These are phyloP conservation scores for Melinaea marsaeus DNA, from an alignment of 2,888 invertebrate species.

Conservation along the genomic window DNA sequence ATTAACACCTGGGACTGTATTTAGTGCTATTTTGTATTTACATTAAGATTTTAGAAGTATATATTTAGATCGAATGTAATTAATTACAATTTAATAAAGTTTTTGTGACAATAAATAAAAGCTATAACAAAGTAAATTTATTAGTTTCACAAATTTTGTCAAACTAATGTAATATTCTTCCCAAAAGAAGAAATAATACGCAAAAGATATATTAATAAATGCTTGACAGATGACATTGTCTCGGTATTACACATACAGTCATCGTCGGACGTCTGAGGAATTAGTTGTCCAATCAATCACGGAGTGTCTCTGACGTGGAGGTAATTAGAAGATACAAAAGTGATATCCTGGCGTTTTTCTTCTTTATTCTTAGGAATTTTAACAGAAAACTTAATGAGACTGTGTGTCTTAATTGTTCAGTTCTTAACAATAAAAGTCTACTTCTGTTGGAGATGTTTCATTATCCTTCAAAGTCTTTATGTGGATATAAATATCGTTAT, in stretches of 20 bases:
- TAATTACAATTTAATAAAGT: no score
- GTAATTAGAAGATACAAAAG: constrained; percentile 62
- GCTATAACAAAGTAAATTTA: not conserved
- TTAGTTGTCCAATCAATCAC: constrained; percentile 75
- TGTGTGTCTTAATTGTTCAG: not conserved
- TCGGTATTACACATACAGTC: constrained; percentile 52
- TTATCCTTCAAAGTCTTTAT: no score
- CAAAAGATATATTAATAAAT: constrained; percentile 8
- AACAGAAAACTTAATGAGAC: not conserved
- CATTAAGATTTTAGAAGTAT: no score
- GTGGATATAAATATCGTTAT: not conserved
- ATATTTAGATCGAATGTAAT: no score
- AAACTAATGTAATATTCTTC: not conserved
- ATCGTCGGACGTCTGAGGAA: constrained; percentile 66
- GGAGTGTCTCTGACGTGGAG: constrained; percentile 65
- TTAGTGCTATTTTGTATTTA: no score
- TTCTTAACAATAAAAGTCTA: no score
- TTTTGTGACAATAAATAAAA: no score
- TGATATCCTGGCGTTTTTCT: constrained; percentile 21
- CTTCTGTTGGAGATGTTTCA: no score
- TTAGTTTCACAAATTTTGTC: constrained; percentile 7
- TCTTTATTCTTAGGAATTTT: not conserved
- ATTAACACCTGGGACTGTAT: no score
- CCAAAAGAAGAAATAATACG: not conserved
- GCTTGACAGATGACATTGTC: constrained; percentile 22